These are phyloP conservation scores for Enteromius radiatus DNA, from an alignment of 2,797 vertebrate genomes.

Conservation along the genomic window DNA sequence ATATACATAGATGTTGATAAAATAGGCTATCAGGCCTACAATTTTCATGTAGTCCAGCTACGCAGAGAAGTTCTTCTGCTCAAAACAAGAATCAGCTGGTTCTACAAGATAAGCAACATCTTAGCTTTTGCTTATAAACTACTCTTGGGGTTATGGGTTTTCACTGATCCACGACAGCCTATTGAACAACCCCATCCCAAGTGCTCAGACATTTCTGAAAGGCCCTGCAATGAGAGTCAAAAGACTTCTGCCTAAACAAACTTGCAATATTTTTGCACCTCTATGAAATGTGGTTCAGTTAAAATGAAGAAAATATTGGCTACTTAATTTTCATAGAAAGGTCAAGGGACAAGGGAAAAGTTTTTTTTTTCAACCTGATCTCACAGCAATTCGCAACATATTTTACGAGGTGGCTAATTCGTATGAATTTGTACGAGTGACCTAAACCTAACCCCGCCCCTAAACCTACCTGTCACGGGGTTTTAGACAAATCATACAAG, in stretches of 20 bases:
- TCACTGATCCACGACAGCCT: not conserved
- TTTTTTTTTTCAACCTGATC: not conserved
- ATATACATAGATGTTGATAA: not conserved
- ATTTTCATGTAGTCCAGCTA: not conserved
- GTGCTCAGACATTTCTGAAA: not conserved
- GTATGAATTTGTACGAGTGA: no score
- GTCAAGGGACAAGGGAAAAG: no score
- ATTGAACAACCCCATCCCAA: not conserved
- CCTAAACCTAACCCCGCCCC: no score
- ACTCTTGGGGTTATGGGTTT: no score
- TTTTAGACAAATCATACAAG: no score
- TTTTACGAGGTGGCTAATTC: no score
- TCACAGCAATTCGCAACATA: no score
- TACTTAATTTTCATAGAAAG: not conserved
- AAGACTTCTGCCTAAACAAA: not conserved
- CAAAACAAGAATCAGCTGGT: not conserved
- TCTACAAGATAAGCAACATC: not conserved
- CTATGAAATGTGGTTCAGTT: not conserved
- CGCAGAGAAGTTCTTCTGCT: not conserved
- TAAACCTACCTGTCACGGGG: no score
- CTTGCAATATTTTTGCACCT: not conserved
- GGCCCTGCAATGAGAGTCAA: not conserved
- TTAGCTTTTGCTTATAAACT: not conserved
- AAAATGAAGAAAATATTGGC: not conserved
- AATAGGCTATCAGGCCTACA: not conserved